Evolutionary conservation across 2,888 invertebrate genomes (phyloP), one percentile per base, ranked within the genome.

Genomic region (Odontocolon sp.): DNA sequence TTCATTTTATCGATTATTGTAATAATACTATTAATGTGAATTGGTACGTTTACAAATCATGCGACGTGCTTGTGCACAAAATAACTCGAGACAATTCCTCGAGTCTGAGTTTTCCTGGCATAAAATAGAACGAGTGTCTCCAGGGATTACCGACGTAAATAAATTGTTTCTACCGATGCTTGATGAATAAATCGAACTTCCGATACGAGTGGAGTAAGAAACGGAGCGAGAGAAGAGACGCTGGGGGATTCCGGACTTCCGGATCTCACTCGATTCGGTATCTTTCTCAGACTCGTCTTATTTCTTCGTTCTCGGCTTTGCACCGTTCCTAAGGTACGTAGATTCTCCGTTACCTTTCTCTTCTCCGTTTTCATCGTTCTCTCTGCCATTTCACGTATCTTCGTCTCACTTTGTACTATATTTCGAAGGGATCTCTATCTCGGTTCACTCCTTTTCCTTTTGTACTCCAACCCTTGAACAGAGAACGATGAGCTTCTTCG

Each of bases 151-250:
- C 26, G 40, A 74, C 56, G 56, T 74, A 66, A 74, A 78, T 70
- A 78, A 74, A 74, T 78, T 71, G 57, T 71, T 68, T 68, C 57
- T 52, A 71, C 75, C 70, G 57, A 68, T 67, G 70, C 63, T 67
- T 76, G 66, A 71, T 73, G 74, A 78, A 73, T 74, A 75, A 78
- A 78, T 74, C 78, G 74, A 78, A 75, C 54, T 38, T 54, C 21
- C 66, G 36, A 8, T 50, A 54, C 47, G 54, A n/a, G 56, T 23
- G 14, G 21, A 40, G 59, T 54, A 67, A 47, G 76, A 71, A 76
- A 67, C 61, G 76, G 63, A 70, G 42, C 75, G 70, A 76, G 26
- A 71, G 61, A 76, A 76, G 66, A 76, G 76, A 71, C 76, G 31
- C 70, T 45, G 31, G 73, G 71, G 71, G 71, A 71, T 76, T 76